Conservation (phyloP, 2,888 invertebrate species). For the Pachydiplax longipennis region DNA sequence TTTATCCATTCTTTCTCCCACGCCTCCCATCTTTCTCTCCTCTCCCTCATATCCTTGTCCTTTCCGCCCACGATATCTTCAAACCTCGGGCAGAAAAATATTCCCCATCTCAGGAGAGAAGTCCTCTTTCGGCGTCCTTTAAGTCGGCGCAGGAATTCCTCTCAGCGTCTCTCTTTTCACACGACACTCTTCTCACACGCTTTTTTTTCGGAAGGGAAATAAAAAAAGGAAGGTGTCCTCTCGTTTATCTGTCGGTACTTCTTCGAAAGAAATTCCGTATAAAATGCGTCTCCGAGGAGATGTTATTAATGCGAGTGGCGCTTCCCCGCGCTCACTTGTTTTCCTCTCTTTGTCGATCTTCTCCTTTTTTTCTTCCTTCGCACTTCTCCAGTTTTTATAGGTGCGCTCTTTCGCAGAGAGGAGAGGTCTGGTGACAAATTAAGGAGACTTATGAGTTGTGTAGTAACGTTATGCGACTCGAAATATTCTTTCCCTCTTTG, state of each 20-base stretch:
- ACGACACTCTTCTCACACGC: not conserved
- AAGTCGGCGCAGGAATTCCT: not conserved
- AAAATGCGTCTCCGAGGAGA: not conserved
- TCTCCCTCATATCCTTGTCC: not conserved
- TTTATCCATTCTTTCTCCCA: not conserved
- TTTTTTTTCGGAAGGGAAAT: not conserved
- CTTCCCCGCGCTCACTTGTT: not conserved
- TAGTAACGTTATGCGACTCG: too few species aligned
- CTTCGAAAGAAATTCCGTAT: not conserved
- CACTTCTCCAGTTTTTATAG: not conserved
- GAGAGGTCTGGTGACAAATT: too few species aligned
- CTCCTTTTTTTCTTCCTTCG: not conserved
- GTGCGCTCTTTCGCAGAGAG: too few species aligned
- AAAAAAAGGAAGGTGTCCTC: not conserved
- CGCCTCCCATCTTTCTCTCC: not conserved
- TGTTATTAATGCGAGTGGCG: not conserved
- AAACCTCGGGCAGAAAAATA: not conserved
- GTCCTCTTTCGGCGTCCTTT: not conserved
- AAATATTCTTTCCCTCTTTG: too few species aligned
- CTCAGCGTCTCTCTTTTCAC: not conserved
- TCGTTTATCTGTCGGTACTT: not conserved
- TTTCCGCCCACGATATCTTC: not conserved
- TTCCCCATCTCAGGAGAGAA: not conserved
- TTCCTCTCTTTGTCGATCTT: not conserved
- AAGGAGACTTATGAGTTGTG: too few species aligned